Evolutionary conservation across 2,113 vertebrate species (phyloP).

Genomic region (Phylloscopus whistleri): DNA sequence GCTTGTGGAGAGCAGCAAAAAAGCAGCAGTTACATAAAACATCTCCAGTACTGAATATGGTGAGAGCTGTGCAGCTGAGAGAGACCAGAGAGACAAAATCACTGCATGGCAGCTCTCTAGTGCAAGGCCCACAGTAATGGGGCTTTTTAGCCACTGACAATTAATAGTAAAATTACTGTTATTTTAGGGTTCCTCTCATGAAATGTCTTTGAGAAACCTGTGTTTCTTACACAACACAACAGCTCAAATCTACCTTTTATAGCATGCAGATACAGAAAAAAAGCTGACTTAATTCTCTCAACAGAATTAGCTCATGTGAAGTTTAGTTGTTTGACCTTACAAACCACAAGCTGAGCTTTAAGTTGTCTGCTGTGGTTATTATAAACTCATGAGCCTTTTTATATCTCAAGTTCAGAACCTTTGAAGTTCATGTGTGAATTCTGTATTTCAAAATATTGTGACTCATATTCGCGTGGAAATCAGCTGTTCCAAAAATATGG

Average conservation of each 20-base stretch:
- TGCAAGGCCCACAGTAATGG: background rate
- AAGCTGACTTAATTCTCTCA: background rate
- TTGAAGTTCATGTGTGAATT: background rate
- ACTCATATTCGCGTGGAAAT: slow-evolving; percentile 6
- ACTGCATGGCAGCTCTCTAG: background rate
- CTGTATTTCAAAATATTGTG: slow-evolving; percentile 12
- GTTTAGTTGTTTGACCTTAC: background rate
- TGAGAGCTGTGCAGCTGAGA: background rate
- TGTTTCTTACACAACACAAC: background rate
- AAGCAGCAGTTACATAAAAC: background rate
- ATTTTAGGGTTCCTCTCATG: background rate
- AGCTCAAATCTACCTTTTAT: background rate
- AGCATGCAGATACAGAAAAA: background rate
- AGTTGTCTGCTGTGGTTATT: background rate
- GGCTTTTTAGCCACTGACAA: background rate
- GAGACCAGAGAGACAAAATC: background rate
- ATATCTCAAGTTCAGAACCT: background rate
- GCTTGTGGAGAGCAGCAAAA: background rate
- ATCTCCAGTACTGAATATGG: fast-evolving
- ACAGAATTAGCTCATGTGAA: background rate
- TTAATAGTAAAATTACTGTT: background rate
- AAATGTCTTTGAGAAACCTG: background rate
- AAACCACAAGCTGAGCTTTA: background rate
- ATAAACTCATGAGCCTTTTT: background rate
- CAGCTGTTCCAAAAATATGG: slow-evolving; percentile 4